phyloP scores from a whole-genome alignment of 2,888 invertebrate species.

The Oasisia sp. region DNA sequence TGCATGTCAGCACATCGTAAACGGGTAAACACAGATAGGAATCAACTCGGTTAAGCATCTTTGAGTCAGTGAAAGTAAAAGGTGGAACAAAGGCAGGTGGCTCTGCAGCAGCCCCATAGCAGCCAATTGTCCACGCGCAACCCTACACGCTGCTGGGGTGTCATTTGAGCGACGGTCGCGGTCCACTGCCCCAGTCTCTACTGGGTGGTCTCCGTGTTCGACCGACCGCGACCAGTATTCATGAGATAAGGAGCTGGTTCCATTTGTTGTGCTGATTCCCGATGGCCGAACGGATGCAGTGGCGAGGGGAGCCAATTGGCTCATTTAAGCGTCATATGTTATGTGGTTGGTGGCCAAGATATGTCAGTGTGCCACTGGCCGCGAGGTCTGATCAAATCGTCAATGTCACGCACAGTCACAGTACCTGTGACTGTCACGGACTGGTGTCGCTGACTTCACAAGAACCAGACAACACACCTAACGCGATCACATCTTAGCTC shows the following conservation, averaged over 20 bases:
- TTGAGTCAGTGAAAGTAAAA: neutral
- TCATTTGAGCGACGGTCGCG: neutral
- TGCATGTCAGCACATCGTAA: neutral
- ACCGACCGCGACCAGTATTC: slow-evolving; percentile 1
- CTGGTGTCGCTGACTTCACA: neutral
- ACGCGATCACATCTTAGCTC: neutral
- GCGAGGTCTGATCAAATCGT: neutral
- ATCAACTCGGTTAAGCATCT: neutral
- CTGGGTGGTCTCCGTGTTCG: neutral
- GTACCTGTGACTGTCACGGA: neutral
- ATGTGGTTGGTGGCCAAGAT: neutral
- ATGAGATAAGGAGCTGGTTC: neutral
- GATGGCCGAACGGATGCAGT: too few relatives aligned
- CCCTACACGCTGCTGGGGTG: neutral
- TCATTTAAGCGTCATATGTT: neutral
- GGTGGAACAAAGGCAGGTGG: neutral
- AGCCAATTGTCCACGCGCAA: neutral
- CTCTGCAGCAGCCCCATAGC: neutral
- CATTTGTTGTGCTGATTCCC: neutral
- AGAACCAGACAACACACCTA: neutral
- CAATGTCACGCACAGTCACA: neutral
- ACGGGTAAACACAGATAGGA: neutral
- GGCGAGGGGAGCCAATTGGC: neutral
- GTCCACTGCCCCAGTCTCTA: neutral
- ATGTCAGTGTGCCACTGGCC: neutral